These are phyloP conservation scores for Darevskia mixta DNA, from an alignment of 2,797 vertebrate genomes.

Conservation along the genomic window DNA sequence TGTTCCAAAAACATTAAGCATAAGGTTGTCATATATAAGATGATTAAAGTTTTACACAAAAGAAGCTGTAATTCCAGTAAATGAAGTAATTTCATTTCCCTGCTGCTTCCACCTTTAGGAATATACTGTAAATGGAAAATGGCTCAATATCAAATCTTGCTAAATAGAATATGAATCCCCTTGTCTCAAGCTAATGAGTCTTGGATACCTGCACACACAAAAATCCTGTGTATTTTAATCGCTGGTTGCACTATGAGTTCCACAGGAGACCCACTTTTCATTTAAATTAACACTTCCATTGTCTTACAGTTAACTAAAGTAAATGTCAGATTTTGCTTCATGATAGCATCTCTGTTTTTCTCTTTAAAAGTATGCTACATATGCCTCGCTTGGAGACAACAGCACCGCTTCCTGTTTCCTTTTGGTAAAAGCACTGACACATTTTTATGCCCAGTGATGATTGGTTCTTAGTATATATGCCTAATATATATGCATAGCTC, in stretches of 20 bases:
- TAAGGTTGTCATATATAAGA: constrained; percentile 84
- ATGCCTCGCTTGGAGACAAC: neutral
- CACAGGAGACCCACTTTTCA: constrained; percentile 35
- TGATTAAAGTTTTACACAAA: constrained; percentile 82
- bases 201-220: constrained; percentile 44
- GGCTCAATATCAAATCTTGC: constrained; percentile 75
- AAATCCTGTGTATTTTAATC: constrained; percentile 28
- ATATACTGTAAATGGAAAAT: constrained; percentile 78
- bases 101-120: constrained; percentile 81
- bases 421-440: neutral
- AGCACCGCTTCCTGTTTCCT: neutral
- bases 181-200: constrained; percentile 77
- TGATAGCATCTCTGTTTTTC: neutral
- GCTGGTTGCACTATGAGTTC: constrained; percentile 17
- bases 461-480: neutral
- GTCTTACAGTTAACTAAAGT: constrained; percentile 20
- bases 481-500: neutral
- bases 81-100: constrained; percentile 81
- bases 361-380: neutral
- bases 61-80: constrained; percentile 81
- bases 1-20: constrained; percentile 81
- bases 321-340: constrained; percentile 24
- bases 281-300: constrained; percentile 40
- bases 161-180: constrained; percentile 77
- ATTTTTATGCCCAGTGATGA: neutral